Conservation (phyloP, 2,888 invertebrate genomes). For the Drosophila paracracens region DNA sequence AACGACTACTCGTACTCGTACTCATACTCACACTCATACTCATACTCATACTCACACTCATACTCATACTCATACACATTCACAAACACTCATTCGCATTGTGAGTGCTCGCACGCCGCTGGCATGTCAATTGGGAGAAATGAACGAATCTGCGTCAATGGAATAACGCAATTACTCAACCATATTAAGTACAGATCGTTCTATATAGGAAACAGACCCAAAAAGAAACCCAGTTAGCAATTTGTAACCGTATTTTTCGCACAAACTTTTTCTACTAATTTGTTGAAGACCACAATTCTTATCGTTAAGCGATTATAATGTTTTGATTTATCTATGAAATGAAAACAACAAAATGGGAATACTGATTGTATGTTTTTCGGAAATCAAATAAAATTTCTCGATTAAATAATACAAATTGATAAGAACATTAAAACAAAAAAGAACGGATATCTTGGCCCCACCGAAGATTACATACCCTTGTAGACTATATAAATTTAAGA, state of each 20-base stretch:
- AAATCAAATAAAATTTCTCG: not conserved
- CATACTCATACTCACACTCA: not conserved
- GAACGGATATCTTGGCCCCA: not conserved
- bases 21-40: not conserved
- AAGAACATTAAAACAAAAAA: not conserved
- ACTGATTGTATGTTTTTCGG: not conserved
- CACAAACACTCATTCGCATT: not conserved
- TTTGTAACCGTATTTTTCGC: not conserved
- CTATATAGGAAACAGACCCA: not conserved
- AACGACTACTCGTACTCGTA: not conserved
- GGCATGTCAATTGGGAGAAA: slow-evolving; percentile 34
- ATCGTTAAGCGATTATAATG: slow-evolving; percentile 20
- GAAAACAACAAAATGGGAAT: not conserved
- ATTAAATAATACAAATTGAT: slow-evolving; percentile 6
- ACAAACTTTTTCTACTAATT: not conserved
- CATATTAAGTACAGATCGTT: not conserved
- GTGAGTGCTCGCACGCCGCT: slow-evolving; percentile 23
- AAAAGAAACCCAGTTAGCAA: not conserved
- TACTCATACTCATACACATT: not conserved
- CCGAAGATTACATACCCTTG: not conserved
- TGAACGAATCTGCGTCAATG: slow-evolving; percentile 40
- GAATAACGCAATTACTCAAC: not conserved
- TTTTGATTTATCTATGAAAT: slow-evolving; percentile 22
- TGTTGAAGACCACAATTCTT: slow-evolving; percentile 10
- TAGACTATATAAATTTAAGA: not conserved